Evolutionary conservation across 2,797 vertebrate genomes (phyloP).

Genomic region (Galago senegalensis): DNA sequence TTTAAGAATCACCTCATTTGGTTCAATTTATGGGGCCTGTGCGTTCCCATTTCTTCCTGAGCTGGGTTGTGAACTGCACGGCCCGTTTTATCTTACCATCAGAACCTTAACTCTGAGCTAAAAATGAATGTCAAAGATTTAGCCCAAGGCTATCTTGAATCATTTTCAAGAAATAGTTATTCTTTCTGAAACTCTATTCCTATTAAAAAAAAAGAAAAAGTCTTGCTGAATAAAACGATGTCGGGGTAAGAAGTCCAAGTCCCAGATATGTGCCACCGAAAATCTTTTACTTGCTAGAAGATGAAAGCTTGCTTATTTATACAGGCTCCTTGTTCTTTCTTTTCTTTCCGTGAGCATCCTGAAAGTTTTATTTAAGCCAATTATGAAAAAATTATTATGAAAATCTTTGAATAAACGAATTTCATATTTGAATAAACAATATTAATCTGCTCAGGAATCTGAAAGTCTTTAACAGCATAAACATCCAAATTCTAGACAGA

Average conservation of each 20-base stretch:
- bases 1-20: not conserved
- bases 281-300: not conserved
- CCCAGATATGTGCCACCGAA: not conserved
- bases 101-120: conserved; percentile 35
- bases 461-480: not conserved
- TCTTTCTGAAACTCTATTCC: conserved; percentile 57
- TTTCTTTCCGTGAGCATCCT: not conserved
- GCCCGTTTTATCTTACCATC: conserved; percentile 4
- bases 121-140: conserved; percentile 63
- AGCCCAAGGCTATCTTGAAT: conserved; percentile 27
- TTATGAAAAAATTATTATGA: not conserved
- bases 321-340: not conserved
- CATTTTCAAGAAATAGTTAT: conserved; percentile 48
- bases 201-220: not conserved
- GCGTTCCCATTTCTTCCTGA: not conserved
- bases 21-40: conserved; percentile 15
- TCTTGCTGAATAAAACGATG: not conserved
- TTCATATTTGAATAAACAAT: conserved; percentile 44
- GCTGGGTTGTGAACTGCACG: not conserved
- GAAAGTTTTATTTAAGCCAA: conserved; percentile 16
- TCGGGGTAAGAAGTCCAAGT: not conserved
- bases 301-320: not conserved
- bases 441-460: conserved; percentile 4
- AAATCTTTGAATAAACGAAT: not conserved
- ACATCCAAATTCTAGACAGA: not conserved